These are phyloP conservation scores for Athene cunicularia DNA, from an alignment of 2,113 vertebrate species.

Conservation along the genomic window DNA sequence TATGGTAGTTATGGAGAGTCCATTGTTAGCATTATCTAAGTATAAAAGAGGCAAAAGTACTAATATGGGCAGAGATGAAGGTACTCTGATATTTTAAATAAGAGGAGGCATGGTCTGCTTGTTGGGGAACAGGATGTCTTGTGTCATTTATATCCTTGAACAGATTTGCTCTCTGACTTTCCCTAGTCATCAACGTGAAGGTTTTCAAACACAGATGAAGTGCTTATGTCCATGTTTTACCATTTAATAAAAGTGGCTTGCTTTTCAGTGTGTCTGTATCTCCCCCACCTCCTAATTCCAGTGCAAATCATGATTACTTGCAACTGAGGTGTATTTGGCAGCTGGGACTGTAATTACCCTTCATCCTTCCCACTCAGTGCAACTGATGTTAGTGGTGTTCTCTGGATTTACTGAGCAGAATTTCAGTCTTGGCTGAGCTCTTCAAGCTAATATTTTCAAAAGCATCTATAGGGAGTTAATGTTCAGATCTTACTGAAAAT, in stretches of 20 bases:
- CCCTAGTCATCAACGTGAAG: not conserved
- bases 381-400: not conserved
- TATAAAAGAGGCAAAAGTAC: not conserved
- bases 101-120: not conserved
- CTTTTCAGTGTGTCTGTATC: not conserved
- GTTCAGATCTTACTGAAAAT: not conserved
- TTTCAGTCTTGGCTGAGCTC: not conserved
- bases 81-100: not conserved
- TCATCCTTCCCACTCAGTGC: not conserved
- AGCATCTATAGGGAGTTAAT: not conserved
- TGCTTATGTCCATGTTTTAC: not conserved
- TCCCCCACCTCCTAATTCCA: not conserved
- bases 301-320: constrained; percentile 15
- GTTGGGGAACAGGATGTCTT: not conserved
- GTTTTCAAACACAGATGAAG: not conserved
- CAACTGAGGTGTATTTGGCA: constrained; percentile 6
- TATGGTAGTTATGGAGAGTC: not conserved
- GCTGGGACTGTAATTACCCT: not conserved
- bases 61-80: not conserved
- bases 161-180: not conserved
- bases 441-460: constrained; percentile 16
- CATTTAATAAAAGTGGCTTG: not conserved
- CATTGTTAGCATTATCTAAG: not conserved
- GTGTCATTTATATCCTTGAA: not conserved
- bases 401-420: constrained; percentile 3